These are phyloP conservation scores for Phthorimaea operculella DNA, from an alignment of 1,140 invertebrate genomes.

Conservation along the genomic window DNA sequence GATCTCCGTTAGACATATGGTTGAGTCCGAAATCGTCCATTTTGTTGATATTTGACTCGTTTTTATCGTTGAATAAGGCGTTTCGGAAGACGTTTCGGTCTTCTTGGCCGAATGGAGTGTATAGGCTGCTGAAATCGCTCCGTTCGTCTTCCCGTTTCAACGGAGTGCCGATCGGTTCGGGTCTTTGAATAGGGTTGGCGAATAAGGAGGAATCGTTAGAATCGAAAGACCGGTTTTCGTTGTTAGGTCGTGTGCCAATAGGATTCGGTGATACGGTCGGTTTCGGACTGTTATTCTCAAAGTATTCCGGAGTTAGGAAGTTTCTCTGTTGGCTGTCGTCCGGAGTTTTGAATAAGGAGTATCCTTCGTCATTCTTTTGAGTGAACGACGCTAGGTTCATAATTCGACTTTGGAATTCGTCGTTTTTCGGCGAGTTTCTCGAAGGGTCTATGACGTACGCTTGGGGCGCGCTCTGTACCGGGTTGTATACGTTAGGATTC, in stretches of 20 bases:
- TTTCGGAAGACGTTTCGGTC: slow-evolving; percentile 54
- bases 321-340: slow-evolving; percentile 41
- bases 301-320: slow-evolving; percentile 43
- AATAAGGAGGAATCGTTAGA: slow-evolving; percentile 38
- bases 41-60: slow-evolving; percentile 16
- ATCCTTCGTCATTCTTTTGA: slow-evolving; percentile 55
- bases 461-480: slow-evolving; percentile 10
- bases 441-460: slow-evolving; percentile 21
- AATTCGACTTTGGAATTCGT: slow-evolving; percentile 44
- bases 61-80: slow-evolving; percentile 49
- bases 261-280: slow-evolving; percentile 46
- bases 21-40: slow-evolving; percentile 18
- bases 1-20: slow-evolving; percentile 36
- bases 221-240: slow-evolving; percentile 27
- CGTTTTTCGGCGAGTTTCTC: slow-evolving; percentile 29
- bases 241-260: slow-evolving; percentile 40
- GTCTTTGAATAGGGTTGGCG: slow-evolving; percentile 37
- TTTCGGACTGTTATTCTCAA: slow-evolving; percentile 30
- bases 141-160: slow-evolving; percentile 34
- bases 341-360: slow-evolving; percentile 49
- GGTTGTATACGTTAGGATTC: slow-evolving; percentile 36
- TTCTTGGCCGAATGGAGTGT: slow-evolving; percentile 60
- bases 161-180: slow-evolving; percentile 58
- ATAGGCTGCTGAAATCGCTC: slow-evolving; percentile 33
- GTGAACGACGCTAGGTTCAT: slow-evolving; percentile 56